These are phyloP conservation scores for Andricus curvator DNA, from an alignment of 2,888 invertebrate species.

Conservation along the genomic window DNA sequence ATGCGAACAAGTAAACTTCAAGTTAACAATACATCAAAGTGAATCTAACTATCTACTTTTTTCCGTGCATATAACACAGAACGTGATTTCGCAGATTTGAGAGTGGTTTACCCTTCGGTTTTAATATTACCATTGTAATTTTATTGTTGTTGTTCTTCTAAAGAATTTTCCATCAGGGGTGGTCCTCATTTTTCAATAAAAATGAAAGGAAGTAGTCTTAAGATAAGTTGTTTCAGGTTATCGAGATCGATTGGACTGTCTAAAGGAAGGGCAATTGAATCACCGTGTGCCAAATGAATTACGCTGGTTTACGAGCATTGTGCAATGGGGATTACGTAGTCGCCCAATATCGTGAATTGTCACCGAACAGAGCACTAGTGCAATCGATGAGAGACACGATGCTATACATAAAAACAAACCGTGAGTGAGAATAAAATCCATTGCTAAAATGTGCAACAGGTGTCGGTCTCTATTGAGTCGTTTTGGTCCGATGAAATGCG, in stretches of 20 bases:
- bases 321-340: slow-evolving; percentile 5
- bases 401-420: slow-evolving; percentile 33
- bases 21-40: too few relatives aligned
- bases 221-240: neutral
- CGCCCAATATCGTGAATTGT: slow-evolving; percentile 23
- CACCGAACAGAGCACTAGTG: slow-evolving; percentile 26
- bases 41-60: too few relatives aligned
- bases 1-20: too few relatives aligned
- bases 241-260: neutral
- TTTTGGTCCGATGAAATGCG: slow-evolving; percentile 31
- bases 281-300: slow-evolving; percentile 12
- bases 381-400: slow-evolving; percentile 33
- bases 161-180: neutral
- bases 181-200: neutral
- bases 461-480: slow-evolving; percentile 60
- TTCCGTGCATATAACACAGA: too few relatives aligned
- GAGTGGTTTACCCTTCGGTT: too few relatives aligned
- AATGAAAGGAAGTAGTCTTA: neutral
- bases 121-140: too few relatives aligned
- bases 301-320: slow-evolving; percentile 2
- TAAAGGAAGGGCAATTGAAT: slow-evolving; percentile 2
- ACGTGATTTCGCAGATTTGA: too few relatives aligned
- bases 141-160: too few relatives aligned
- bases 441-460: slow-evolving; percentile 72
- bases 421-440: slow-evolving; percentile 69